Conservation (phyloP, 2,797 vertebrate genomes). For the Poecilia velifera region DNA sequence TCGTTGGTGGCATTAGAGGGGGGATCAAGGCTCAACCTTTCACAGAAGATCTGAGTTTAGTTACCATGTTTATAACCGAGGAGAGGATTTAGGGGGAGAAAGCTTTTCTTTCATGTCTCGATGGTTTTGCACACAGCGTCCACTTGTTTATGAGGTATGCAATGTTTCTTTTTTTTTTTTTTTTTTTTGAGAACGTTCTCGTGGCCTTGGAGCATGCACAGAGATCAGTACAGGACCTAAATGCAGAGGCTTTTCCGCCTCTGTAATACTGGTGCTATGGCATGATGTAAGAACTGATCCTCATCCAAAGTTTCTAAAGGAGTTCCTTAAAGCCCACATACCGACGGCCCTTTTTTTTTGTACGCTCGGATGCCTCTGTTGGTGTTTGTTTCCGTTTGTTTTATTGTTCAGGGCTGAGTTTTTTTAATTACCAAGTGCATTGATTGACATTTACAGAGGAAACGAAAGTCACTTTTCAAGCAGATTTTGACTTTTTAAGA, state of each 20-base stretch:
- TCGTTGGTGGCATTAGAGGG: conserved; percentile 39
- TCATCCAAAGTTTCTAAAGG: conserved; percentile 74
- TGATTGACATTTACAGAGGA: conserved; percentile 69
- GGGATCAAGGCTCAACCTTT: conserved; percentile 44
- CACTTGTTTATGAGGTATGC: conserved; percentile 78
- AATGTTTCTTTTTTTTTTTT: conserved; percentile 68
- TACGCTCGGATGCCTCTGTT: conserved; percentile 59
- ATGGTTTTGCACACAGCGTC: conserved; percentile 77
- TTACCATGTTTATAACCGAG: conserved; percentile 45
- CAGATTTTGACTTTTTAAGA: conserved; percentile 71
- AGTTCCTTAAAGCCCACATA: conserved; percentile 63
- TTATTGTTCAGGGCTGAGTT: conserved; percentile 73
- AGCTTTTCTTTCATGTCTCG: conserved; percentile 51
- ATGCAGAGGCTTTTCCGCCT: conserved; percentile 62
- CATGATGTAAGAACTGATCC: conserved; percentile 70
- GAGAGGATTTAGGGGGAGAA: conserved; percentile 23
- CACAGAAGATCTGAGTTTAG: conserved; percentile 46
- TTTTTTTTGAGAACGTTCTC: conserved; percentile 67
- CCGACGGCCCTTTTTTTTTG: conserved; percentile 34
- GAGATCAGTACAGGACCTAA: conserved; percentile 76
- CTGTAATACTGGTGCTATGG: conserved; percentile 78
- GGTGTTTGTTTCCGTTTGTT: conserved; percentile 59
- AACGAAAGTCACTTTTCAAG: conserved; percentile 67
- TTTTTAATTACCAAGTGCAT: conserved; percentile 75
- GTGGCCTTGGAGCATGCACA: conserved; percentile 81